phyloP scores from a whole-genome alignment of 2,888 invertebrate genomes.

The Syrphus vitripennis region DNA sequence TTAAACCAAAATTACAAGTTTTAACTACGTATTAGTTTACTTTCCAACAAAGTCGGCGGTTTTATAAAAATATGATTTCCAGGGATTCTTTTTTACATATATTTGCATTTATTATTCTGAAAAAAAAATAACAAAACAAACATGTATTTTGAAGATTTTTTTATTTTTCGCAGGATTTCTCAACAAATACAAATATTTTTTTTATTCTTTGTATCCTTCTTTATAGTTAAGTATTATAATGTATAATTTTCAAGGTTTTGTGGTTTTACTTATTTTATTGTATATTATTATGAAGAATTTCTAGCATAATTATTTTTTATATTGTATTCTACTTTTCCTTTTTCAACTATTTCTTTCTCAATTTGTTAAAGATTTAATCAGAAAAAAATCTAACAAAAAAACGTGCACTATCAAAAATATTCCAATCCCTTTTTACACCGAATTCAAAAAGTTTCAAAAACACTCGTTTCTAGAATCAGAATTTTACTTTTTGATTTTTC shows the following conservation, averaged over 20 bases:
- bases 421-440: background rate
- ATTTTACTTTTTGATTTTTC: background rate
- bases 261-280: background rate
- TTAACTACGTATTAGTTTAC: too few relatives aligned
- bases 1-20: too few relatives aligned
- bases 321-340: background rate
- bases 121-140: background rate
- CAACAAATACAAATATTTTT: constrained; percentile 41
- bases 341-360: background rate
- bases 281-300: background rate
- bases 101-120: background rate
- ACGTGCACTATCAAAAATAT: background rate
- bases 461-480: background rate
- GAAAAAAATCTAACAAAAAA: background rate
- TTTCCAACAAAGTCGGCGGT: background rate
- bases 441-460: background rate
- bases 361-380: background rate
- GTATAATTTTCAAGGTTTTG: background rate
- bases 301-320: background rate
- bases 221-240: background rate
- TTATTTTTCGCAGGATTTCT: constrained; percentile 23
- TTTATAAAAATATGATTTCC: too few relatives aligned
- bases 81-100: too few relatives aligned
- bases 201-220: background rate
- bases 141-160: background rate